Evolutionary conservation across 2,113 vertebrate species (phyloP), one percentile per base, ranked within the genome.

Genomic region (Leptosomus discolor): DNA sequence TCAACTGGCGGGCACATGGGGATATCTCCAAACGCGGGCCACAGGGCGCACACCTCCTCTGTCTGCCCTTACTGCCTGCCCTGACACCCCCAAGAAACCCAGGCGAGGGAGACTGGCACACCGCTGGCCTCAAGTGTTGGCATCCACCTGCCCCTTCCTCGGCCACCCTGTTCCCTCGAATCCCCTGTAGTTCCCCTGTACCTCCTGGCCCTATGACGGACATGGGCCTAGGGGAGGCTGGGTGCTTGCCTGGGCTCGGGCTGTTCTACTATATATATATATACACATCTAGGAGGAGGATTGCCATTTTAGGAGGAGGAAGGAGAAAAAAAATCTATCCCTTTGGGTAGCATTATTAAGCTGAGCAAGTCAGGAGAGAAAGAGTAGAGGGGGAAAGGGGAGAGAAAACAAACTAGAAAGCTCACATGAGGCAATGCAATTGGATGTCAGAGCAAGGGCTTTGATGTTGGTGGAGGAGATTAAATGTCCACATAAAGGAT

Each of bases 401-500:
- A 77, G 30, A 73, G 79, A 78, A 90, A 92, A 76, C 77, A 65
- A 80, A 60, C 30, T 74, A 60, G 78, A 80, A 95, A 84, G 63
- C 51, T 87, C 68, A 60, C 67, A 63, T 67, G 56, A 75, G 56
- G 83, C 48, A 32, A 60, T 64, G 39, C 57, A 69, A 80, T 30
- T 67, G 80, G 60, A 77, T 87, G 90, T 71, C 51, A 69, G 85
- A 74, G 51, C 9, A 19, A 71, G 46, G 68, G 22, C 97, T 97
- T 97, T 92, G 95, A 96, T 74, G 64, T 90, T 41, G 53, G 65
- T 48, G 61, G 63, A 85, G 61, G 90, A 93, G 92, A 96, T 90
- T 96, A 96, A 95, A 79, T 94, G 90, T 94, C 96, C 68, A 39
- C 82, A 41, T 95, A 90, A 97, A 95, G 91, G 77, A 45, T 63